A percentile compares a stretch with the other conserved stretches of the same genome.
Conservation (phyloP, 2,888 invertebrate species). For the Gastracanthus pulcherrimus region DNA sequence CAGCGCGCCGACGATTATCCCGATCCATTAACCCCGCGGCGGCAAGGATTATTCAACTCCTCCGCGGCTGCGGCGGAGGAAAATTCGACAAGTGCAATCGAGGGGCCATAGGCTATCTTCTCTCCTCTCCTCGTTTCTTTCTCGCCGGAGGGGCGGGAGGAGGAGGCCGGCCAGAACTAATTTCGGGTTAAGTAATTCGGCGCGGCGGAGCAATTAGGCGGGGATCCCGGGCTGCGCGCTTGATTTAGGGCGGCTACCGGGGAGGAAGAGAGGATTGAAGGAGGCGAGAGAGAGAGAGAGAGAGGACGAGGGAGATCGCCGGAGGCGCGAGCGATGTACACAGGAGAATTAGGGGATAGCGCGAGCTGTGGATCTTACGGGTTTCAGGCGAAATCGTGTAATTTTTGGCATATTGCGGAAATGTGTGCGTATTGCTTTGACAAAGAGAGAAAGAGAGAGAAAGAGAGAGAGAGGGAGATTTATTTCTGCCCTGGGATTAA, state of each 20-base stretch:
- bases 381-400: no score
- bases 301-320: not conserved
- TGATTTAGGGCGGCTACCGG: constrained; percentile 25
- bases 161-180: constrained; percentile 75
- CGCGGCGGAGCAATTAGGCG: constrained; percentile 71
- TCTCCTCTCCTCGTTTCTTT: constrained; percentile 68
- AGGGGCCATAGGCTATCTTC: not conserved
- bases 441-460: not conserved
- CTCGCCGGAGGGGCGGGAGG: no score
- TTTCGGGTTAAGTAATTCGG: constrained; percentile 74
- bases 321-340: not conserved
- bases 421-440: no score
- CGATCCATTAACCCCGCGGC: constrained; percentile 19
- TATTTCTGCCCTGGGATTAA: no score
- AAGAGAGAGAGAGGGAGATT: no score
- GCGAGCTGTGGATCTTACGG: not conserved
- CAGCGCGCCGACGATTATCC: constrained; percentile 24
- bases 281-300: not conserved
- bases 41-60: constrained; percentile 37
- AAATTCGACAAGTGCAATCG: constrained; percentile 46
- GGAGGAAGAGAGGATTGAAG: constrained; percentile 2
- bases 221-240: constrained; percentile 49
- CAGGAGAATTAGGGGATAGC: not conserved
- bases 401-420: no score
- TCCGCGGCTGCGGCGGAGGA: no score